Evolutionary conservation across 2,888 invertebrate species (phyloP).

Genomic region (Congeria kusceri): DNA sequence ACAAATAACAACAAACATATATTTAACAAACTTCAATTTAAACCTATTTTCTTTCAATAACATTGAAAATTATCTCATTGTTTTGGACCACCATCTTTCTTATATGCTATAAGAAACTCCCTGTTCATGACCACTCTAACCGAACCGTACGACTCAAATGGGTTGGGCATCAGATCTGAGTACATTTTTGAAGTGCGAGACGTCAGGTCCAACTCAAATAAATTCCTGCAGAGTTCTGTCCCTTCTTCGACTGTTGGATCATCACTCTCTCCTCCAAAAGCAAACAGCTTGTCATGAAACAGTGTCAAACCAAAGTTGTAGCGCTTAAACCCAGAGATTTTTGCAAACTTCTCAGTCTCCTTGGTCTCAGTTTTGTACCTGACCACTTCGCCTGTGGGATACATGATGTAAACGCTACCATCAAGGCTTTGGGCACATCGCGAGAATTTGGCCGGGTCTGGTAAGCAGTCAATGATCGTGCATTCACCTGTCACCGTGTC

Average conservation of each 20-base stretch:
- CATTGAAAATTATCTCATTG: conserved; percentile 18
- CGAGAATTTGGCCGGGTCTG: conserved; percentile 63
- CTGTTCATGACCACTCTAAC: conserved; percentile 59
- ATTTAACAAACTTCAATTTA: too few relatives aligned
- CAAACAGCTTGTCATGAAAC: conserved; percentile 61
- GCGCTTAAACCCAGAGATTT: conserved; percentile 64
- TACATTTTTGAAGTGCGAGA: conserved; percentile 44
- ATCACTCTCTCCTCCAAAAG: conserved; percentile 67
- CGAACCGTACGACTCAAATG: conserved; percentile 66
- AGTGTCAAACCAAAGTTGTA: conserved; percentile 67
- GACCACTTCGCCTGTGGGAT: conserved; percentile 66
- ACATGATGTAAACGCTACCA: conserved; percentile 63
- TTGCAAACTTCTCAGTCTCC: conserved; percentile 52
- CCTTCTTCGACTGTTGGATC: conserved; percentile 68
- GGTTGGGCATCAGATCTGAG: conserved; percentile 63
- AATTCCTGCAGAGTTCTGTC: conserved; percentile 63
- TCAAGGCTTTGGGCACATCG: conserved; percentile 57
- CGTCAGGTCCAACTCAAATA: conserved; percentile 51
- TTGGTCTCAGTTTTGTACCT: conserved; percentile 58
- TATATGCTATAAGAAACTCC: conserved; percentile 58
- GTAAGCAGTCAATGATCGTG: conserved; percentile 60
- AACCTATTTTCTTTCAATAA: too few relatives aligned
- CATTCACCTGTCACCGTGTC: conserved; percentile 58
- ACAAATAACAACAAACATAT: too few relatives aligned
- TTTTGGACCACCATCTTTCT: conserved; percentile 55